These are phyloP conservation scores for Pipra filicauda DNA, from an alignment of 2,113 vertebrate species.

Conservation along the genomic window DNA sequence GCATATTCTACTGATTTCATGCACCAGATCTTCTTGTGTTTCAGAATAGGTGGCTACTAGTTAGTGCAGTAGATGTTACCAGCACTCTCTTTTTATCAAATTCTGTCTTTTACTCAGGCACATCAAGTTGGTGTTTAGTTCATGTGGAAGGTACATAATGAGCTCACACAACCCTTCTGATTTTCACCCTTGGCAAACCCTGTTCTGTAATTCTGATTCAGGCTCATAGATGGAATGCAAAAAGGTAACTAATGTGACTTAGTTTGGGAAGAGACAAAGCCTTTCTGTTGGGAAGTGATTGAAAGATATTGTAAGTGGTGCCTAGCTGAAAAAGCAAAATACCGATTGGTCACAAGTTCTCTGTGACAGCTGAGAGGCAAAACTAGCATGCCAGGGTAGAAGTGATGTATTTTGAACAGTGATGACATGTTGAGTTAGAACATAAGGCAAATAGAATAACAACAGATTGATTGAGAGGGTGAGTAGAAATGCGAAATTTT, in stretches of 20 bases:
- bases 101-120: not conserved
- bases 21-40: not conserved
- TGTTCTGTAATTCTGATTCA: not conserved
- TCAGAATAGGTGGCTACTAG: not conserved
- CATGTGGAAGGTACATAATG: not conserved
- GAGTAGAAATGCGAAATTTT: slow-evolving; percentile 40
- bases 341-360: slow-evolving; percentile 46
- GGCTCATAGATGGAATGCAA: not conserved
- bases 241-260: not conserved
- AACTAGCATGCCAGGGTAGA: slow-evolving; percentile 8
- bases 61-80: not conserved
- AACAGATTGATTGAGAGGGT: slow-evolving; percentile 61
- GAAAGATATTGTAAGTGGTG: not conserved
- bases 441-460: slow-evolving; percentile 67
- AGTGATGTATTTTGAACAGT: slow-evolving; percentile 33
- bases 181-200: not conserved
- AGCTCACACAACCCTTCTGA: not conserved
- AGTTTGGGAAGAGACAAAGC: not conserved
- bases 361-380: slow-evolving; percentile 14
- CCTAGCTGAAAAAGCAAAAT: not conserved
- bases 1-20: not conserved
- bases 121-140: not conserved
- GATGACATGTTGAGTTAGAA: slow-evolving; percentile 61
- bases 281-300: not conserved
- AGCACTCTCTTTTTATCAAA: not conserved